Conservation (phyloP, 1,140 invertebrate species). For the Ditylenchus dipsaci region DNA sequence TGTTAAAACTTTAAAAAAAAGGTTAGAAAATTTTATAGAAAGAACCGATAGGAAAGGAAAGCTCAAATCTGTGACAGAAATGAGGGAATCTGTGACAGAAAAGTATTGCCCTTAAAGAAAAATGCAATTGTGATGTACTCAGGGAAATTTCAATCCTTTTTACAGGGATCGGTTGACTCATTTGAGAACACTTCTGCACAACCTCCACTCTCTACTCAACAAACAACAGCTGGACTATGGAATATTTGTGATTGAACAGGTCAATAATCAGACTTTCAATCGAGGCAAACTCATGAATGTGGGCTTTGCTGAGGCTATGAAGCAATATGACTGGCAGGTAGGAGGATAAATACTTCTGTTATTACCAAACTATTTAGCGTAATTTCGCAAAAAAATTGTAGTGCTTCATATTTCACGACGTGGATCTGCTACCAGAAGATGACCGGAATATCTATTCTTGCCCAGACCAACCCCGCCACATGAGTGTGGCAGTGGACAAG, state of each 20-base stretch:
- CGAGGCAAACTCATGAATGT: constrained; percentile 87
- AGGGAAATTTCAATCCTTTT: too few relatives aligned
- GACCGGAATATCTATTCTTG: constrained; percentile 85
- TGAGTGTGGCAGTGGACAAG: constrained; percentile 87
- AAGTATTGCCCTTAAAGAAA: too few relatives aligned
- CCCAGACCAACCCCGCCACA: constrained; percentile 72
- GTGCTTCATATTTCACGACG: constrained; percentile 89
- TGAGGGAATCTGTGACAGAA: too few relatives aligned
- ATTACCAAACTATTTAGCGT: too few relatives aligned
- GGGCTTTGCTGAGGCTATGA: constrained; percentile 66
- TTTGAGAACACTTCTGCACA: constrained; percentile 54
- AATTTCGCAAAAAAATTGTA: too few relatives aligned
- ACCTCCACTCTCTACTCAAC: constrained; percentile 49
- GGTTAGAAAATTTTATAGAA: too few relatives aligned
- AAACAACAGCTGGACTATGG: constrained; percentile 73
- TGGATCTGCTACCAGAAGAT: constrained; percentile 84
- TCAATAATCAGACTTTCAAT: constrained; percentile 69
- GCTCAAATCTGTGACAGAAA: too few relatives aligned
- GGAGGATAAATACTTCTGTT: too few relatives aligned
- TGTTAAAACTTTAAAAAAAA: too few relatives aligned
- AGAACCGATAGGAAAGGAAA: too few relatives aligned
- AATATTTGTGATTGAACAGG: constrained; percentile 85
- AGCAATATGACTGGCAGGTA: constrained; percentile 60
- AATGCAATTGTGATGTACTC: too few relatives aligned
- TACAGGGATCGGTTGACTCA: constrained; percentile 45